A percentile compares a stretch with the other conserved stretches of the same genome.
Evolutionary conservation across 2,113 vertebrate species (phyloP).

Genomic region (Cavia aperea): DNA sequence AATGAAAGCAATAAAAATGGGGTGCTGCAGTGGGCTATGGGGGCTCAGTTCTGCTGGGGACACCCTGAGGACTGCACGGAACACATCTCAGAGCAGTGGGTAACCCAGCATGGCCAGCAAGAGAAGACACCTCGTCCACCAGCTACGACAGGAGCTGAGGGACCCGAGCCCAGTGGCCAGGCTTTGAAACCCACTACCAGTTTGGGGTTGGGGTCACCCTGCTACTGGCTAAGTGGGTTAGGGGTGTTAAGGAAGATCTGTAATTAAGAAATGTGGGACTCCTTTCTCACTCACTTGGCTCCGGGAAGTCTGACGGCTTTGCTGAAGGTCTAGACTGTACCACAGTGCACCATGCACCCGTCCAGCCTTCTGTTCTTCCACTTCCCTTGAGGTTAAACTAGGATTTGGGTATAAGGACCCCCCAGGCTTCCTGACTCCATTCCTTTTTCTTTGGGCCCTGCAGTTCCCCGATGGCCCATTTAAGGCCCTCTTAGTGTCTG

Average conservation of each 20-base stretch:
- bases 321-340: not conserved
- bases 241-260: not conserved
- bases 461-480: not conserved
- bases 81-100: not conserved
- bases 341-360: not conserved
- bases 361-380: not conserved
- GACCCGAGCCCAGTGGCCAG: rapidly evolving
- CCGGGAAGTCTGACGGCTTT: not conserved
- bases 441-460: not conserved
- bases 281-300: not conserved
- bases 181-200: not conserved
- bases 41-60: not conserved
- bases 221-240: not conserved
- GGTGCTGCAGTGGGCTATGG: not conserved
- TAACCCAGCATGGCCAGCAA: not conserved
- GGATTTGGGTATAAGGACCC: not conserved
- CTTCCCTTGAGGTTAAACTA: not conserved
- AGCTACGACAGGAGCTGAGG: not conserved
- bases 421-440: not conserved
- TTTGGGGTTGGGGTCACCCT: not conserved
- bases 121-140: not conserved
- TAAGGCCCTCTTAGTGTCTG: not conserved
- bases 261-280: not conserved
- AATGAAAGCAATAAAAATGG: not conserved
- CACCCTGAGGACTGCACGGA: not conserved